Evolutionary conservation across 2,888 invertebrate genomes (phyloP), one percentile per base, ranked within the genome.

Genomic region (Scaptomyza reducta): DNA sequence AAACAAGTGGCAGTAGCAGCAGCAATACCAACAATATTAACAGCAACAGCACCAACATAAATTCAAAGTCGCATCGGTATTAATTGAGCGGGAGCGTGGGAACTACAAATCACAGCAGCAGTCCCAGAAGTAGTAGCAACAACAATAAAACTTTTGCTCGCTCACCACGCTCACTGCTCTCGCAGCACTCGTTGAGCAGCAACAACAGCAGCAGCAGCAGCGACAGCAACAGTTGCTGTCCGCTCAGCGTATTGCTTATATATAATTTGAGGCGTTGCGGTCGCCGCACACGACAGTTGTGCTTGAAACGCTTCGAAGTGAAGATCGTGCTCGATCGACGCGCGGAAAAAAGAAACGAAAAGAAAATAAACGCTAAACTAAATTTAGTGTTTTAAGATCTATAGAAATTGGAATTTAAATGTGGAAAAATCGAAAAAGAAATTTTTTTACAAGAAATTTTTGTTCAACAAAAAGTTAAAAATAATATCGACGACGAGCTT

Each of bases 221-320:
- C 31, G 31, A 9, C 16, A 47, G 50, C 74, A 73, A 76, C 67
- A 31, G 50, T 65, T 62, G 66, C 62, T 57, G 65, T 38, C 13
- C 55, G 66, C 63, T 59, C 45, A 50, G 47, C 70, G 68, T 22
- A 38, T 45, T 42, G 41, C 55, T 64, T 56, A 63, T 56, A 73
- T 88, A 84, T 89, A 86, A 79, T 87, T 78, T 68, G 63, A 70
- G 70, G 78, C 68, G 79, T 51, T 70, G 66, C 60, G 79, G 60
- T 59, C 63, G 68, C 59, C 73, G 73, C 73, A 80, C 81, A 79
- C 79, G 83, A 82, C 90, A 90, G 91, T 91, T 90, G 90, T 90
- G 90, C 89, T 90, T 89, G 79, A 87, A 90, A 90, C 90, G 91
- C 88, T 89, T 81, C 86, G 79, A 78, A 89, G 90, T 89, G 84